Base-by-base conservation (phyloP, 1,140 invertebrate genomes). In the Drosophila oshimai region DNA sequence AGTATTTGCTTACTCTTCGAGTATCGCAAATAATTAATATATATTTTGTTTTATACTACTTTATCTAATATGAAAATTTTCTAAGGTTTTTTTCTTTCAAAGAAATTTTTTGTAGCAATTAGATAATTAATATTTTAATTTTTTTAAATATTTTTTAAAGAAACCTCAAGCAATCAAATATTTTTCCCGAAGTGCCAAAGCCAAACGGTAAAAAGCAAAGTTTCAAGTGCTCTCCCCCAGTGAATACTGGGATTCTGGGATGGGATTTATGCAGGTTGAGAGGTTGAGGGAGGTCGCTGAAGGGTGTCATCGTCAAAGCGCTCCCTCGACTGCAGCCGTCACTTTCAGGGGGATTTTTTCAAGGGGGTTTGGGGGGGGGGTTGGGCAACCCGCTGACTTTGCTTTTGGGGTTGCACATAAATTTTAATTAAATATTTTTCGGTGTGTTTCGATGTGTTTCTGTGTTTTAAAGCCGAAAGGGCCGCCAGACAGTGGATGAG, bases 371-470 rank as follows among this genome's bases (percentile, higher is more conserved):
- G 61, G 50, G 50, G n/a, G n/a, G 46, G 36, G 47, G 33, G 42
- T 53, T 42, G 77, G 61, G 50, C 45, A 74, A 60, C 77, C 45
- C 68, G 47, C 54, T 44, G 58, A 20, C 28, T 31, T 37, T 42
- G 31, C 47, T 54, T 34, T 47, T 20, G 65, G 79, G 79, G 79
- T 86, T 87, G 73, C 58, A 75, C 76, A 86, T 86, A 87, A 86
- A 87, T 86, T 86, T 86, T 86, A 86, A 86, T 86, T 87, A 86
- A 86, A 86, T 87, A 86, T 87, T 87, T 87, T 73, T 80, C 53
- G 54, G 41, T 58, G 29, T 77, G 58, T 51, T 55, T 42, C 51
- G 47, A 47, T 44, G 53, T 36, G 44, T 54, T 47, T 49, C 39
- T 37, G 33, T 58, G 15, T 41, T 62, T 57, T 24, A 17, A 49